A percentile compares a stretch with the other conserved stretches of the same genome.
Conservation (phyloP, 2,113 vertebrate species). For the Jaculus jaculus region DNA sequence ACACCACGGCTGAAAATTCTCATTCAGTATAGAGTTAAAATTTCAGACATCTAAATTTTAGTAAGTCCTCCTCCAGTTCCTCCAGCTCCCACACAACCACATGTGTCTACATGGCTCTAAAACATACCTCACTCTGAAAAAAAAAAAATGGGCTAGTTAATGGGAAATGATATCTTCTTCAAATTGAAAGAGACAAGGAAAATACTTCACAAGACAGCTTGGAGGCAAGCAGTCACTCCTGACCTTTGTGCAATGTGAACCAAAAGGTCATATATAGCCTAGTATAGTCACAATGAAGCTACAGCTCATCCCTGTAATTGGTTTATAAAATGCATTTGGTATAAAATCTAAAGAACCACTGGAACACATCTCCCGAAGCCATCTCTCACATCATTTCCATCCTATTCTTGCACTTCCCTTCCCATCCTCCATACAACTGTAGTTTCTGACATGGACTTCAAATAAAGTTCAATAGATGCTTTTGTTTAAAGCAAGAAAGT, state of each 20-base stretch:
- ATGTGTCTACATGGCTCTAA: background rate
- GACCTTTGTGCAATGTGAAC: background rate
- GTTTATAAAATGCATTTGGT: background rate
- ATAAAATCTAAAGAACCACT: background rate
- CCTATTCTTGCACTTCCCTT: background rate
- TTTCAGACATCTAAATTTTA: background rate
- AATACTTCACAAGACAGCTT: background rate
- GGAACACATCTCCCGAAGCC: background rate
- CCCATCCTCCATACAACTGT: background rate
- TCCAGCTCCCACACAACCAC: background rate
- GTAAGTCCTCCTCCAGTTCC: rapidly evolving
- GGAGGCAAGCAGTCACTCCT: background rate
- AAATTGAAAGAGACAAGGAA: background rate
- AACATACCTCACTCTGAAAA: slow-evolving; percentile 29
- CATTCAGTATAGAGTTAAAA: background rate
- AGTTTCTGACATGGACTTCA: background rate
- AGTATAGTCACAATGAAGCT: background rate
- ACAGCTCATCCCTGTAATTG: background rate
- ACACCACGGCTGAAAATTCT: background rate
- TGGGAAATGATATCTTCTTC: background rate
- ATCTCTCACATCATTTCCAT: background rate
- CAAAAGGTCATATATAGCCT: background rate
- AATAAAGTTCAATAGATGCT: background rate
- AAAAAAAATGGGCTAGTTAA: background rate
- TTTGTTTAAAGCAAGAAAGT: slow-evolving; percentile 17